Conservation (phyloP, 2,797 vertebrate species). For the Silurus aristotelis region DNA sequence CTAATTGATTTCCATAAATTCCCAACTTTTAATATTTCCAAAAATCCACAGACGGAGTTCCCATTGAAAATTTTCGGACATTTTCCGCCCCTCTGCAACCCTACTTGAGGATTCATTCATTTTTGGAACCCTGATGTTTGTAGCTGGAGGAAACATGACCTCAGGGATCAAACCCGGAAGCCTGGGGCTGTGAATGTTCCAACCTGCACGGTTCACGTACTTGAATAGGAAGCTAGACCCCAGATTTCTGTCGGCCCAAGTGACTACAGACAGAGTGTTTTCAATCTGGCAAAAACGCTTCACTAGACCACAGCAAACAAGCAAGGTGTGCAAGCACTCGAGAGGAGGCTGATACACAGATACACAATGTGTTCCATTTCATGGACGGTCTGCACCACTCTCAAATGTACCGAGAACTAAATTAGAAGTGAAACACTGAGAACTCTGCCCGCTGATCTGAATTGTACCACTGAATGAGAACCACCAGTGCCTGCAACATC, state of each 20-base stretch:
- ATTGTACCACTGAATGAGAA: background rate
- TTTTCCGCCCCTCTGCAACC: too few species aligned
- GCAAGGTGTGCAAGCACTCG: background rate
- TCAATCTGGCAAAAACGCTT: background rate
- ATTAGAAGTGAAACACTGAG: background rate
- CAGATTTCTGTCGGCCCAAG: background rate
- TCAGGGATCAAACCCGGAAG: background rate
- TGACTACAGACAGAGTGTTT: too few species aligned
- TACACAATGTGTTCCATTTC: background rate
- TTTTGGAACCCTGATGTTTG: background rate
- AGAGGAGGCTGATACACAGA: background rate
- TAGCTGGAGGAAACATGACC: background rate
- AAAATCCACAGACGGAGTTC: too few species aligned
- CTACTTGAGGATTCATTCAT: background rate
- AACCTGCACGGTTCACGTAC: background rate
- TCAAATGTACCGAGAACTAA: background rate
- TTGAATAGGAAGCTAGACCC: background rate
- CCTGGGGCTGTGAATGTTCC: background rate
- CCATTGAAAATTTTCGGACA: too few species aligned
- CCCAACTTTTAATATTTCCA: too few species aligned
- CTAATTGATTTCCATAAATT: too few species aligned
- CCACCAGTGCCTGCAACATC: background rate
- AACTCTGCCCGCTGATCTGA: background rate
- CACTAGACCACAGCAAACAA: background rate
- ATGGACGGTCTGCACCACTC: too few species aligned